Evolutionary conservation across 2,113 vertebrate species (phyloP), one percentile per base, ranked within the genome.

Genomic region (Anhinga anhinga): DNA sequence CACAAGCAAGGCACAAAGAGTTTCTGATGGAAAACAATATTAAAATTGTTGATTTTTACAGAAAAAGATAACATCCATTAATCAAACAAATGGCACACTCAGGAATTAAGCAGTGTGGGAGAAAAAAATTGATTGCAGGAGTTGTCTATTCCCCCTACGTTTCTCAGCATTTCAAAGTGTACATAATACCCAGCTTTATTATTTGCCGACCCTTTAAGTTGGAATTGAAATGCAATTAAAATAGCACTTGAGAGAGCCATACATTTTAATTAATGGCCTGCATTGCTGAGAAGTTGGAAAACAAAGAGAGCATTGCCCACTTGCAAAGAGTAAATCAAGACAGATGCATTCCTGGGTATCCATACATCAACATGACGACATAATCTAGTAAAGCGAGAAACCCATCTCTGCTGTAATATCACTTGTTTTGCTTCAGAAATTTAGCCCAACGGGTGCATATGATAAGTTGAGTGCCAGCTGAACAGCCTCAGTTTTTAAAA

Each of bases 211-310:
- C 62, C 56, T 78, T 90, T 82, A 73, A 61, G 16, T 22, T 66
- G 86, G 92, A 86, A 92, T 56, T 84, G 72, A 95, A 96, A 91
- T 90, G 65, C 86, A 95, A 93, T 95, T 95, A 96, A 94, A 89
- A 82, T 20, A 83, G 17, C 74, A 72, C 90, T 93, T 95, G 84
- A 86, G 70, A 97, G 93, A 93, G 40, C 36, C 50, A 95, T 96
- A 95, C 65, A 80, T 97, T 97, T 93, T 95, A 97, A 97, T 97
- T 96, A 97, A 93, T 52, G 30, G 56, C 42, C 52, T 38, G 45
- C 34, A 55, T 71, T 93, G 42, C 66, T 82, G 90, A 82, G 70
- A 90, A 92, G 58, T 66, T 91, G 70, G 67, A 82, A 97, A 96
- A 95, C 83, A 93, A 81, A 90, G 77, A 61, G 18, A 89, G 16